Conservation (phyloP, 2,888 invertebrate genomes). For the Epiperipatus broadwayi region DNA sequence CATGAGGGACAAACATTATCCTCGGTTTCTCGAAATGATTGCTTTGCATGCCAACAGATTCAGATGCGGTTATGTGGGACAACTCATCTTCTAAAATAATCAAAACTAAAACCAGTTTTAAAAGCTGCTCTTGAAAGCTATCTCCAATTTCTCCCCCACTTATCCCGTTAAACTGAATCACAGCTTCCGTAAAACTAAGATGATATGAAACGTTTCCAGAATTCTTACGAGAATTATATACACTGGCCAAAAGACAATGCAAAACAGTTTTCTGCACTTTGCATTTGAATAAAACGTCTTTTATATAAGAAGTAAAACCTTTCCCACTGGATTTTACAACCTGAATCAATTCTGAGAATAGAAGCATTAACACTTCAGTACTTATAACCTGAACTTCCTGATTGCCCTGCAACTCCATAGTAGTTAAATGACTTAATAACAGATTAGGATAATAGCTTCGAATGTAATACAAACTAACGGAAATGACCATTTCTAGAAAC, state of each 20-base stretch:
- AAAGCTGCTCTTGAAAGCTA: too few species aligned
- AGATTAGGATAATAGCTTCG: constrained; percentile 56
- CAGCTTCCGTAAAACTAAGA: constrained; percentile 49
- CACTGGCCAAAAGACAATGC: constrained; percentile 56
- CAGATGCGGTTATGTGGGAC: too few species aligned
- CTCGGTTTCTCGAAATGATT: too few species aligned
- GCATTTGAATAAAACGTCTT: constrained; percentile 47
- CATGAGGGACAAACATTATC: too few species aligned
- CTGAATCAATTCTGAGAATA: constrained; percentile 48
- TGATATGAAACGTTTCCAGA: constrained; percentile 11
- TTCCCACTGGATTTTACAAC: constrained; percentile 55
- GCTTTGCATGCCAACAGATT: too few species aligned
- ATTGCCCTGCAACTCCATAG: constrained; percentile 51
- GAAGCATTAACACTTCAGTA: constrained; percentile 49
- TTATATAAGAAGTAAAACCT: constrained; percentile 53
- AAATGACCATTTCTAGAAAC: constrained; percentile 52
- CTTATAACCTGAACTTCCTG: constrained; percentile 53
- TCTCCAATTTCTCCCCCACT: too few species aligned
- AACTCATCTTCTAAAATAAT: too few species aligned
- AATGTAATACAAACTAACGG: constrained; percentile 56
- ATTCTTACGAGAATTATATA: constrained; percentile 38
- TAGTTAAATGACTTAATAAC: constrained; percentile 42
- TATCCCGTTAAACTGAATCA: constrained; percentile 47
- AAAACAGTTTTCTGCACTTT: constrained; percentile 64
- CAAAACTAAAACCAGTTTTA: too few species aligned